Evolutionary conservation across 2,797 vertebrate genomes (phyloP), one percentile per base, ranked within the genome.

Genomic region (Syngnathus acus): DNA sequence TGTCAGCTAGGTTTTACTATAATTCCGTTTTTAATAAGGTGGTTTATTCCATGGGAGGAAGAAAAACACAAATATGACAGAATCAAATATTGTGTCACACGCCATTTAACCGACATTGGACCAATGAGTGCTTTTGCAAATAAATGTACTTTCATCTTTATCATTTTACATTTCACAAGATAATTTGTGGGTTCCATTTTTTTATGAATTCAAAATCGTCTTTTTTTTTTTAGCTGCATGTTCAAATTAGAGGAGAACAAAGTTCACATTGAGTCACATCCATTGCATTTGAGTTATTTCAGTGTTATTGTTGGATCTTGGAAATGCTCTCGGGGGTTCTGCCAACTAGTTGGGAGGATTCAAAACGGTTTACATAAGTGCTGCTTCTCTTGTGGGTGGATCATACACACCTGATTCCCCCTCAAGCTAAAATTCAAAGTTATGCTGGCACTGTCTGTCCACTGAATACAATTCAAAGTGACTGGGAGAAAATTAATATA

Each of bases 401-500:
- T 53, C 51, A 3, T 9, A 21, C 21, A 3, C 9, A 21, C 51
- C n/a, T 47, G 14, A 23, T 32, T 23, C 21, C 2, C n/a, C 21
- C 51, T 54, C 51, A 54, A 9, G 65, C 5, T 70, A n/a, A 32
- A 45, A 66, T 38, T 9, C 32, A 37, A 9, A 3, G 21, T 3
- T 53, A 54, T 58, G 54, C 62, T 23, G 55, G 42, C 16, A 43
- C 37, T 26, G 62, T 58, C 54, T 26, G 62, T 58, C 55, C 53
- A 32, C 32, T 58, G 55, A 37, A 58, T 58, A 6, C 14, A 37
- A 37, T 58, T 58, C 6, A 37, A 38, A 59, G 38, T 38, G 21
- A 57, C 32, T 9, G 50, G 7, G 6, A 6, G 7, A 16, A 13
- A 1, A 26, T 2, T 0, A 0, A 54, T 23, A 9, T 53, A 10